Percentiles rank a stretch among this genome's conserved stretches.
Evolutionary conservation across 1,140 invertebrate species (phyloP).

Genomic region (Whitmania pigra): DNA sequence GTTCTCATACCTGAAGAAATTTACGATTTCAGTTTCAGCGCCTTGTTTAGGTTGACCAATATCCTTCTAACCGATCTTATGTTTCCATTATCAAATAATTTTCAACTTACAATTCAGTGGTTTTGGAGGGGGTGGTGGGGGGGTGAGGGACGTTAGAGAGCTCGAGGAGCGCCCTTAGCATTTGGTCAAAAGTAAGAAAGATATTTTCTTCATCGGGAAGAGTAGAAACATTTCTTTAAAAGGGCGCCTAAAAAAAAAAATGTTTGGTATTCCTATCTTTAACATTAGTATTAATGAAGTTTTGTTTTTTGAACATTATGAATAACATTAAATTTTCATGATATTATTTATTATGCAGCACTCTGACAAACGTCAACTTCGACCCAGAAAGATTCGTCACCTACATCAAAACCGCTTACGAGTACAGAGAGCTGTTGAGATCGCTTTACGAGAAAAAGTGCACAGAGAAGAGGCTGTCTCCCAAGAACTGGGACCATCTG

Average conservation of each 20-base stretch:
- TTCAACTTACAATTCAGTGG: too few relatives aligned
- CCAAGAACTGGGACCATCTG: slow-evolving; percentile 17
- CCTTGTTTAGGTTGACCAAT: slow-evolving; percentile 28
- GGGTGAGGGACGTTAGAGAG: too few relatives aligned
- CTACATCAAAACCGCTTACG: slow-evolving; percentile 27
- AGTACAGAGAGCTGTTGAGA: slow-evolving; percentile 25
- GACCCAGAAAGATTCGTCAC: slow-evolving; percentile 27
- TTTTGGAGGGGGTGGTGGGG: too few relatives aligned
- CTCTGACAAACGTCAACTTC: slow-evolving; percentile 31
- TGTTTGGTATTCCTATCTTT: not conserved
- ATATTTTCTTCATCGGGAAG: not conserved
- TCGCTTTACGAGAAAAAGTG: slow-evolving; percentile 19
- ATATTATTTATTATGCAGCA: slow-evolving; percentile 23
- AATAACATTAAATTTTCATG: too few relatives aligned
- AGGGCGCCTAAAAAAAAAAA: too few relatives aligned
- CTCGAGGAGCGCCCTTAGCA: too few relatives aligned
- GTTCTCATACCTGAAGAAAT: slow-evolving; percentile 21
- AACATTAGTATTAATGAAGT: too few relatives aligned
- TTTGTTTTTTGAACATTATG: too few relatives aligned
- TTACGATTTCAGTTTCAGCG: slow-evolving; percentile 25
- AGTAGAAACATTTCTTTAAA: not conserved
- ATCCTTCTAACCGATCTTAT: not conserved
- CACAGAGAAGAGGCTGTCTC: slow-evolving; percentile 10
- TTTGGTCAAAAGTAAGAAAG: not conserved
- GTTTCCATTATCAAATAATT: not conserved